phyloP scores from a whole-genome alignment of 53 echinoderm and acorn worm species.

The Paracentrotus lividus region DNA sequence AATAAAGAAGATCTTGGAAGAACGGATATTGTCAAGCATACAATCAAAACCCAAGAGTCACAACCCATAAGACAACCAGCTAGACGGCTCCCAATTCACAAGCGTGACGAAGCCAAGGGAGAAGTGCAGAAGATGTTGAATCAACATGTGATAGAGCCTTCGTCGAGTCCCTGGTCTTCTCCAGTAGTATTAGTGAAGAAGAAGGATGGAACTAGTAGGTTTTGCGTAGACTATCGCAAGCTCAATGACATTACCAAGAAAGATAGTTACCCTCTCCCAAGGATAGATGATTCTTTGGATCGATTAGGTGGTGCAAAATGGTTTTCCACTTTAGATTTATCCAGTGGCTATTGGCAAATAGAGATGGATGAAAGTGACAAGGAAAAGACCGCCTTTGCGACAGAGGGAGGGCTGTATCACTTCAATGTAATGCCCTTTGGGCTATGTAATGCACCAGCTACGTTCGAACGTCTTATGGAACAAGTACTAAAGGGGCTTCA shows the following conservation, averaged over 20 bases:
- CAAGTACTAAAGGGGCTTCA: slow-evolving; percentile 78
- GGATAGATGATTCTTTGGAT: slow-evolving; percentile 81
- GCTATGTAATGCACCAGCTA: slow-evolving; percentile 76
- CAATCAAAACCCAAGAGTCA: slow-evolving; percentile 69
- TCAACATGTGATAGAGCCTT: slow-evolving; percentile 71
- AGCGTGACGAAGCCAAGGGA: slow-evolving; percentile 59
- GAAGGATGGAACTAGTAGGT: slow-evolving; percentile 80
- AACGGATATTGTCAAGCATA: too few relatives aligned
- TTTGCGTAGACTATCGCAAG: slow-evolving; percentile 78
- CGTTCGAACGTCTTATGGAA: slow-evolving; percentile 86
- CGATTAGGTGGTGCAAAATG: slow-evolving; percentile 70
- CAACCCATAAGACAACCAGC: slow-evolving; percentile 62
- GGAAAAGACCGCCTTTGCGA: slow-evolving; percentile 76
- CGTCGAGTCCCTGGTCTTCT: slow-evolving; percentile 82
- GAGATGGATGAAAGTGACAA: slow-evolving; percentile 70
- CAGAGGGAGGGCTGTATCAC: slow-evolving; percentile 72
- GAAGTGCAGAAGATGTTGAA: slow-evolving; percentile 73
- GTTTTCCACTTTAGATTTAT: slow-evolving; percentile 80
- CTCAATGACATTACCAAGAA: slow-evolving; percentile 80
- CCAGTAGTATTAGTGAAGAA: slow-evolving; percentile 79
- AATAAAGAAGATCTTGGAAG: slow-evolving; percentile 70
- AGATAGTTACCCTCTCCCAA: slow-evolving; percentile 82
- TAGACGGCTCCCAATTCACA: slow-evolving; percentile 55
- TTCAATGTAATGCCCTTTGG: slow-evolving; percentile 87
- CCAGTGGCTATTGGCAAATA: slow-evolving; percentile 85